Conservation (phyloP, 2,797 vertebrate genomes). For the Holocentrus rufus region DNA sequence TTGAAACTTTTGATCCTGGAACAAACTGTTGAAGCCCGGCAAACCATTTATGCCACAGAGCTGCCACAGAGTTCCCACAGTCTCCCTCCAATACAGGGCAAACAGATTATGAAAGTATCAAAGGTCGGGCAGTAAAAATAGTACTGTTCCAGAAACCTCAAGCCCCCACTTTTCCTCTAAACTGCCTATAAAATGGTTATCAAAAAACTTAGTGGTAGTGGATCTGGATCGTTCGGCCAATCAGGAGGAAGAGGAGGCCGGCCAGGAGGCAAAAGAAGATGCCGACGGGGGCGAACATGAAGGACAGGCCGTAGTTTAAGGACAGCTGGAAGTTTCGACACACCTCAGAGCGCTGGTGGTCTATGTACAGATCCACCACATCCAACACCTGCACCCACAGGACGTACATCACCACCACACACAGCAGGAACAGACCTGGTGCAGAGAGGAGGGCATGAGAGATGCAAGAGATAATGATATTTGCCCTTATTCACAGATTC, state of each 20-base stretch:
- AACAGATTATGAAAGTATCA: constrained; percentile 15
- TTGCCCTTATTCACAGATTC: neutral
- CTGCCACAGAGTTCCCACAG: constrained; percentile 29
- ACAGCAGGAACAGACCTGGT: constrained; percentile 89
- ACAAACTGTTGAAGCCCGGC: constrained; percentile 17
- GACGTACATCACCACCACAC: constrained; percentile 91
- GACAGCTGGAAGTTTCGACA: constrained; percentile 85
- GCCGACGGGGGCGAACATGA: constrained; percentile 92
- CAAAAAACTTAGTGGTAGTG: constrained; percentile 78
- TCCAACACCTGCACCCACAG: constrained; percentile 93
- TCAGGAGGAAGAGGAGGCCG: constrained; percentile 91
- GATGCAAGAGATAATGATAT: neutral
- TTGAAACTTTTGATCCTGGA: constrained; percentile 16
- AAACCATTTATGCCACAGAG: constrained; percentile 33
- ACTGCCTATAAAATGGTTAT: neutral
- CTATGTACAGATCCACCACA: constrained; percentile 85
- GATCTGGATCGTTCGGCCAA: constrained; percentile 87
- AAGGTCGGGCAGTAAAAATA: constrained; percentile 1
- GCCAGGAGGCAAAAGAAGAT: constrained; percentile 91
- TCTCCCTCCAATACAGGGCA: constrained; percentile 31
- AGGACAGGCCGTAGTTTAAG: constrained; percentile 91
- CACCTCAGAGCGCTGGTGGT: constrained; percentile 73
- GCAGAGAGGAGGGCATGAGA: constrained; percentile 7
- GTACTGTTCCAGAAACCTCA: neutral
- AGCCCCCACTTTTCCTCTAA: constrained; percentile 28